Percentiles rank a stretch among this genome's conserved stretches.
Evolutionary conservation across 2,888 invertebrate species (phyloP).

Genomic region (Petrolisthes manimaculis): DNA sequence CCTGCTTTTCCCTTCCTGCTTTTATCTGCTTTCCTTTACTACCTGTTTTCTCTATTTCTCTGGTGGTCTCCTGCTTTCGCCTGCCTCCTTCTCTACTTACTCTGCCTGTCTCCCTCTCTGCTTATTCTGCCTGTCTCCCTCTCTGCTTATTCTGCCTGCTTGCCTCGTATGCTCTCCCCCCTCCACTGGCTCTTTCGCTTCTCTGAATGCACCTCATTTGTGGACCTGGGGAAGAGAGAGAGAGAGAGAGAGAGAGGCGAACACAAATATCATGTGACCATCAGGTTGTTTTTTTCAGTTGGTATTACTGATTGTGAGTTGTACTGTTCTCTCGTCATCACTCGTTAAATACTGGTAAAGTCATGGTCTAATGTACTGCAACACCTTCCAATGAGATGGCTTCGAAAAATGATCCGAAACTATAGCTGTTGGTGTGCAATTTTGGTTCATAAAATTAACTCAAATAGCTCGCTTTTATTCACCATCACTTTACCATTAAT

Average conservation of each 20-base stretch:
- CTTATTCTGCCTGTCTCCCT: neutral
- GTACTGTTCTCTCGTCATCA: too few relatives aligned
- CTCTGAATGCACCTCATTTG: neutral
- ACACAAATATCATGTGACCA: too few relatives aligned
- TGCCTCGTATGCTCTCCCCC: neutral
- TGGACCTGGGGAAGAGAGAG: neutral
- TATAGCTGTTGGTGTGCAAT: too few relatives aligned
- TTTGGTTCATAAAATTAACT: too few relatives aligned
- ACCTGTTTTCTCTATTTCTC: neutral
- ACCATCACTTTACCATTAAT: too few relatives aligned
- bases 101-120: neutral
- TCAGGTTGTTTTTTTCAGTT: too few relatives aligned
- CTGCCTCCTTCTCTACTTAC: neutral
- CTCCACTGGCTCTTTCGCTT: neutral
- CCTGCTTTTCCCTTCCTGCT: neutral
- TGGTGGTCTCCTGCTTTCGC: neutral
- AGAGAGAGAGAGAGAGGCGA: neutral
- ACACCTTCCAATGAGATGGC: too few relatives aligned
- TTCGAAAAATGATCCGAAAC: too few relatives aligned
- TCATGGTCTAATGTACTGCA: too few relatives aligned
- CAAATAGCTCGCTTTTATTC: too few relatives aligned
- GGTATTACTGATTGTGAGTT: too few relatives aligned
- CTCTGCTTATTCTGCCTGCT: neutral
- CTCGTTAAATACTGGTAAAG: too few relatives aligned
- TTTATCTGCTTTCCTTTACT: neutral